A percentile compares a stretch with the other conserved stretches of the same genome.
Evolutionary conservation across 2,113 vertebrate species (phyloP).

Genomic region (Camelus bactrianus): DNA sequence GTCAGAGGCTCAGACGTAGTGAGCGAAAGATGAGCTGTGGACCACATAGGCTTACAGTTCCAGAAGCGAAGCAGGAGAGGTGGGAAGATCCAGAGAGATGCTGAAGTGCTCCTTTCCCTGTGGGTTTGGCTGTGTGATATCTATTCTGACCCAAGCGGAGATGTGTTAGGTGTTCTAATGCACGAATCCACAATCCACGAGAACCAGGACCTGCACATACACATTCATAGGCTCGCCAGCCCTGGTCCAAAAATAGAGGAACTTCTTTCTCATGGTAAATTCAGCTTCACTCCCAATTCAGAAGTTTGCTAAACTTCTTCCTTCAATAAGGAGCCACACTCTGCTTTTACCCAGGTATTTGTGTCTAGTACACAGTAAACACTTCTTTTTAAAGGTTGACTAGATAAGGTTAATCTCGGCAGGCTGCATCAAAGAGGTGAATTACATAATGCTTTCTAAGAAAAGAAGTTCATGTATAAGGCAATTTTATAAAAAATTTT

Average conservation of each 20-base stretch:
- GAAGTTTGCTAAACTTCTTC: neutral
- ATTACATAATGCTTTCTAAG: neutral
- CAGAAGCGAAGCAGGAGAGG: neutral
- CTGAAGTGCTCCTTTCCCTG: neutral
- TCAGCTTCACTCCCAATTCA: neutral
- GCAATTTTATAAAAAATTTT: neutral
- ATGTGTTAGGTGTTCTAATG: neutral
- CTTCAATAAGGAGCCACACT: neutral
- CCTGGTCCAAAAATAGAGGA: neutral
- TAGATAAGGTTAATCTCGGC: neutral
- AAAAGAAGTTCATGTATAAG: neutral
- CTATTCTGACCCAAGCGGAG: neutral
- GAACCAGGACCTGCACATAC: neutral
- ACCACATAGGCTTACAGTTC: neutral
- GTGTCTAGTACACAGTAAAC: neutral
- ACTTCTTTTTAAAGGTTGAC: neutral
- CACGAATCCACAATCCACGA: neutral
- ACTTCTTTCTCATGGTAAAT: neutral
- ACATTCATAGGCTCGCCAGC: neutral
- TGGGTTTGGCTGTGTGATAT: rapidly evolving
- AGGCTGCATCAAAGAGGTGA: neutral
- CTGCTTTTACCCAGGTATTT: neutral
- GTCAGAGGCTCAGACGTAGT: neutral
- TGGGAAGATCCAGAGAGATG: neutral
- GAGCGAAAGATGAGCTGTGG: neutral